A percentile compares a stretch with the other conserved stretches of the same genome.
phyloP scores from a whole-genome alignment of 2,113 vertebrate species.

The Scartelaos histophorus region DNA sequence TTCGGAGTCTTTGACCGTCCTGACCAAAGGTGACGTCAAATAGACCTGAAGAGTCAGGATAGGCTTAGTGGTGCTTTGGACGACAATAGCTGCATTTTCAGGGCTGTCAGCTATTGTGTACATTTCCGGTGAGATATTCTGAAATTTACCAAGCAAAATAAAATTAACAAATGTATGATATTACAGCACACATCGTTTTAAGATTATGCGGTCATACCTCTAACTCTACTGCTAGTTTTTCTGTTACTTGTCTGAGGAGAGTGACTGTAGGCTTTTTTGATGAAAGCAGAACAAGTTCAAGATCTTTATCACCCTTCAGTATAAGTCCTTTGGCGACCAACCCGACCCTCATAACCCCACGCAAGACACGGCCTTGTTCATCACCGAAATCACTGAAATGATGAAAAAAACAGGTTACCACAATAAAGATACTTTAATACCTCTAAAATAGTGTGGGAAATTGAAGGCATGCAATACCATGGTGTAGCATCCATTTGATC shows the following conservation, averaged over 20 bases:
- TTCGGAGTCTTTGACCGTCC: constrained; percentile 80
- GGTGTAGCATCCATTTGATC: constrained; percentile 85
- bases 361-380: constrained; percentile 75
- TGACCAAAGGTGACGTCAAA: constrained; percentile 88
- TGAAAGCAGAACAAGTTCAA: constrained; percentile 92
- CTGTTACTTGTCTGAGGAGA: constrained; percentile 86
- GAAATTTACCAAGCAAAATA: neutral
- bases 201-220: constrained; percentile 71
- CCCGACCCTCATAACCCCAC: constrained; percentile 92
- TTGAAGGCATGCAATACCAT: constrained; percentile 58
- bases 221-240: constrained; percentile 84
- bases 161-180: neutral
- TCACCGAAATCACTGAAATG: constrained; percentile 6
- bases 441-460: neutral
- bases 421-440: neutral
- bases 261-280: constrained; percentile 86
- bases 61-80: constrained; percentile 86
- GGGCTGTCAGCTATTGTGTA: constrained; percentile 84
- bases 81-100: constrained; percentile 81
- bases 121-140: constrained; percentile 85
- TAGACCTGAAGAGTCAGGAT: constrained; percentile 85
- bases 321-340: constrained; percentile 93
- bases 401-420: neutral
- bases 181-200: neutral
- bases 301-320: constrained; percentile 89